These are phyloP conservation scores for Cylindroiulus punctatus DNA, from an alignment of 2,888 invertebrate genomes.

Conservation along the genomic window DNA sequence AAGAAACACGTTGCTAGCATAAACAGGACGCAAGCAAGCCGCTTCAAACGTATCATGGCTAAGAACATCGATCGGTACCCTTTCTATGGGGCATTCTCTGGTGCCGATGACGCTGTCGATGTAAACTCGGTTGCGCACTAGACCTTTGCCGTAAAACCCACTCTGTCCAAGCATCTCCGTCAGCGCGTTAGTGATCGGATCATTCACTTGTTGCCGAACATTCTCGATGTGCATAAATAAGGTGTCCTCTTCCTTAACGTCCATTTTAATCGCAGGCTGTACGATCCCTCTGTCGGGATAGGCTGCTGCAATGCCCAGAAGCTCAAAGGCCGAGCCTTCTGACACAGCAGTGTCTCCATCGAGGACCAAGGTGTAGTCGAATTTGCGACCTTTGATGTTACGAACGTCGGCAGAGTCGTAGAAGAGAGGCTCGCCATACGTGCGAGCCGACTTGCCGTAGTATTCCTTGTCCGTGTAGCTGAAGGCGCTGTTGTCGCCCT, in stretches of 20 bases:
- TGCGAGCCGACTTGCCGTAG: slow-evolving; percentile 57
- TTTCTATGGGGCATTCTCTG: slow-evolving; percentile 53
- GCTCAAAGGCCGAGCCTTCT: slow-evolving; percentile 57
- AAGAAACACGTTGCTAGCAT: slow-evolving; percentile 57
- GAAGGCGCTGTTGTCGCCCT: slow-evolving; percentile 58
- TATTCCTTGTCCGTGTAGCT: slow-evolving; percentile 56
- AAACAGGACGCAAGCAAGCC: slow-evolving; percentile 58
- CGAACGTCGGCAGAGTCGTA: slow-evolving; percentile 56
- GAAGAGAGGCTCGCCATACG: slow-evolving; percentile 57
- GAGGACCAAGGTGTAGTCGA: slow-evolving; percentile 58
- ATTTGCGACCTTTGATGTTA: slow-evolving; percentile 57
- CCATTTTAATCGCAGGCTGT: slow-evolving; percentile 59
- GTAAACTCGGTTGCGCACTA: slow-evolving; percentile 57
- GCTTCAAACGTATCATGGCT: slow-evolving; percentile 59
- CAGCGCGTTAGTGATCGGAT: slow-evolving; percentile 58
- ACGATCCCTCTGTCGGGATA: slow-evolving; percentile 59
- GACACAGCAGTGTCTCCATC: slow-evolving; percentile 58
- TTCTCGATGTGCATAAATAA: slow-evolving; percentile 58
- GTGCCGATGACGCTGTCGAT: slow-evolving; percentile 58
- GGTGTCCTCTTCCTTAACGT: slow-evolving; percentile 56
- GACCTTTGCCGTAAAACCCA: slow-evolving; percentile 58
- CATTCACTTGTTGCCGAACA: slow-evolving; percentile 58
- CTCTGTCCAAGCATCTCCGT: slow-evolving; percentile 58
- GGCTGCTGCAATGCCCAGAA: slow-evolving; percentile 58
- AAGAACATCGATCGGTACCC: slow-evolving; percentile 58